Base-by-base conservation (phyloP, 2,797 vertebrate species). In the Dendrocincla fuliginosa region DNA sequence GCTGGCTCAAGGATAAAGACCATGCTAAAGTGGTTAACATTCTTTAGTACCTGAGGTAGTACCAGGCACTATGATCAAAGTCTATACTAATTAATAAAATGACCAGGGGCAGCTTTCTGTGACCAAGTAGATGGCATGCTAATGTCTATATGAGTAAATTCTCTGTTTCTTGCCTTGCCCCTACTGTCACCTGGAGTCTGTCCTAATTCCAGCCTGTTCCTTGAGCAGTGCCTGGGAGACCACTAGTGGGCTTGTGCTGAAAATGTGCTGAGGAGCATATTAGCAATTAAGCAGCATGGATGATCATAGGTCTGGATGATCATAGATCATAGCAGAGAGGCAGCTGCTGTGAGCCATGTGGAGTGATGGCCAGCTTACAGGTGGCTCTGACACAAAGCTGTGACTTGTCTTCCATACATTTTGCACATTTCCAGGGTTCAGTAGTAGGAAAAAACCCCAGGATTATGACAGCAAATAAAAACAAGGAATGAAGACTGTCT, bases 21-120 rank as follows among this genome's bases (percentile, higher is more conserved):
- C 30, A 57, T 9, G 10, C 13, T 69, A 20, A 39, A 0, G 0
- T 30, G 16, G 20, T 69, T 61, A 53, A 5, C 2, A 2, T 63
- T 39, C 19, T 80, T 76, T 70, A 44, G 19, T 28, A n/a, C 10
- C 19, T 63, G 41, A 83, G 28, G 30, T 46, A 60, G 23, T 16
- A 22, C 4, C 5, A 2, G 3, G 28, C 23, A 49, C 4, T n/a
- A 52, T 37, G 27, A 47, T 44, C 10, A 18, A 78, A 60, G 28
- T 39, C 37, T 47, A 5, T n/a, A 11, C 14, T 52, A 28, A 63
- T 27, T 49, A 37, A 42, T 35, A 27, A 46, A 60, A 56, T 2
- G 2, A 53, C 6, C 27, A 39, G 22, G 17, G 3, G 0, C 37
- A 61, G 9, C 30, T 82, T 60, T 76, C 46, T 69, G 47, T 84